Evolutionary conservation across 2,797 vertebrate species (phyloP), one percentile per base, ranked within the genome.

Genomic region (Pelochelys cantorii): DNA sequence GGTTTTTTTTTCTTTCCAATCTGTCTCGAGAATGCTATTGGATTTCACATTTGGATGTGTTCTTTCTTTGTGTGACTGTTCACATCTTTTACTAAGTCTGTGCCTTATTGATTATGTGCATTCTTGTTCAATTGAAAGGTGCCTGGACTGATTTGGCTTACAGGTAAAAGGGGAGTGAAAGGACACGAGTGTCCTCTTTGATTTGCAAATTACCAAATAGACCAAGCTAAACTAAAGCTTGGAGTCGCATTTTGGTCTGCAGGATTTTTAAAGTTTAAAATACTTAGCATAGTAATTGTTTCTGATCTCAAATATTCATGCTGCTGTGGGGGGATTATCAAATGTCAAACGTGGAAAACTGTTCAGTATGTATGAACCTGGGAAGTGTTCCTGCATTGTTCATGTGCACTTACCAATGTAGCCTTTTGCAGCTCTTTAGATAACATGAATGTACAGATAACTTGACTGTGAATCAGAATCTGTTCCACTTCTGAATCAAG

Each of bases 141-240:
- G 42, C 88, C 94, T 93, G 90, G 93, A 92, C 86, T 94, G 82
- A 17, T 93, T 92, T 89, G 78, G 56, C 93, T 95, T 92, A 20
- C 85, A 92, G 92, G 92, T 90, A 93, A 90, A 54, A 25, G 31
- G 0, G 0, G 77, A n/a, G 74, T 82, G 37, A 34, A 88, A 77
- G 84, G 78, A 8, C 2, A n/a, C 5, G 65, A 88, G 93, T 88
- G 90, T 90, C 85, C 87, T 96, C 87, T 95, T 95, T 92, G 93
- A 85, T 91, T 95, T 96, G 95, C 81, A 93, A 96, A 95, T 93
- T 90, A 82, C 65, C 85, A 87, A 86, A 91, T 89, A 95, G 95
- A 93, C 93, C 90, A 94, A 92, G 82, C 59, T 89, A 87, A 96
- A 85, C 94, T 94, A 81, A 93, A 88, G 57, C 90, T 95, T 81